Percentiles rank a stretch among this genome's conserved stretches.
These are phyloP conservation scores for Acipenser transmontanus DNA, from an alignment of 2,797 vertebrate genomes.

Conservation along the genomic window DNA sequence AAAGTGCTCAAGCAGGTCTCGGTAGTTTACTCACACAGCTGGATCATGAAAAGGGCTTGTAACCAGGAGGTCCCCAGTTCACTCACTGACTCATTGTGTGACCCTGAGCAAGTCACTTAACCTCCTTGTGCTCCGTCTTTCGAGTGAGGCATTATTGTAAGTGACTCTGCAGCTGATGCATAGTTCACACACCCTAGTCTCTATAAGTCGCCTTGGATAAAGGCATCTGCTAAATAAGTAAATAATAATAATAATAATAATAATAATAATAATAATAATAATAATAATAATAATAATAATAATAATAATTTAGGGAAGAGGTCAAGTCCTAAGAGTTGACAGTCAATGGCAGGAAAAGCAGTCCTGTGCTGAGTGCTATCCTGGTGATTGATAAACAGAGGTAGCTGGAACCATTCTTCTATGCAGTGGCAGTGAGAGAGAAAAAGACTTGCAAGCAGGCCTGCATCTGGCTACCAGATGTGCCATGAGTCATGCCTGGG, in stretches of 20 bases:
- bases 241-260: constrained; percentile 2
- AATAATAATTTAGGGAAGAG: constrained; percentile 16
- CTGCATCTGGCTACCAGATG: constrained; percentile 48
- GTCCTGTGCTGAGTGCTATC: neutral
- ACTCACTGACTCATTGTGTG: too few relatives aligned
- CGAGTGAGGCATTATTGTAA: too few relatives aligned
- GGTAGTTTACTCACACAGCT: constrained; percentile 29
- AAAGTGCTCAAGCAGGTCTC: constrained; percentile 22
- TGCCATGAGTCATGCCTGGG: constrained; percentile 42
- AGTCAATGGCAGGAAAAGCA: constrained; percentile 20
- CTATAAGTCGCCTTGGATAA: too few relatives aligned
- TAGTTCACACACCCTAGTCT: too few relatives aligned
- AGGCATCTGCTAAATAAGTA: too few relatives aligned
- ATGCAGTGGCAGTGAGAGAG: constrained; percentile 14
- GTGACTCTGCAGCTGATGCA: too few relatives aligned
- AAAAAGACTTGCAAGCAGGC: constrained; percentile 20
- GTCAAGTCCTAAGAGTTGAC: constrained; percentile 27
- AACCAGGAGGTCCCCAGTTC: too few relatives aligned
- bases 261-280: constrained; percentile 2
- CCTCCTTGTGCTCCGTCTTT: too few relatives aligned
- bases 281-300: too few relatives aligned
- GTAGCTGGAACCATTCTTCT: neutral
- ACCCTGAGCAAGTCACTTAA: too few relatives aligned
- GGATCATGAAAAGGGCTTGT: constrained; percentile 6
- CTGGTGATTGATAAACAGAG: constrained; percentile 2